phyloP scores from a whole-genome alignment of 2,797 vertebrate genomes.

The Ibycter americanus region DNA sequence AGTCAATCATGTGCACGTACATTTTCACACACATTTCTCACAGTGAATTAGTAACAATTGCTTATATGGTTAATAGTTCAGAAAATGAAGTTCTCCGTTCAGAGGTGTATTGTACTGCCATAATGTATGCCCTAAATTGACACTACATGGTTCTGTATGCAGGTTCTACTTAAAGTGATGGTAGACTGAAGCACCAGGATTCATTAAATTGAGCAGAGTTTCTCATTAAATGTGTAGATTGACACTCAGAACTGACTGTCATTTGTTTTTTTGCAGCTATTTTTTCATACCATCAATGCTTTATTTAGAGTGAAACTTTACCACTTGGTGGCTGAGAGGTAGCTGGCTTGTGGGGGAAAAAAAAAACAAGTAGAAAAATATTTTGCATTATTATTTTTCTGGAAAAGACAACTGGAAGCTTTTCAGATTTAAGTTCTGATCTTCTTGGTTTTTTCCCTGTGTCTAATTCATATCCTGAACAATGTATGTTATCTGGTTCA shows the following conservation, averaged over 20 bases:
- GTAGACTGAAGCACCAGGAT: slow-evolving; percentile 54
- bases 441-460: not conserved
- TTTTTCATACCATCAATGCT: slow-evolving; percentile 27
- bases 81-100: slow-evolving; percentile 43
- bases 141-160: slow-evolving; percentile 21
- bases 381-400: slow-evolving; percentile 1
- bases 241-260: slow-evolving; percentile 74
- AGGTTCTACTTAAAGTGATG: slow-evolving; percentile 63
- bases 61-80: slow-evolving; percentile 54
- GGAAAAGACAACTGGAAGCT: not conserved
- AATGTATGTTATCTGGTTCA: slow-evolving; percentile 14
- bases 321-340: not conserved
- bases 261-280: slow-evolving; percentile 34
- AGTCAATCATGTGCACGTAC: not conserved
- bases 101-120: slow-evolving; percentile 21
- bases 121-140: slow-evolving; percentile 39
- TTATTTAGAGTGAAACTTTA: slow-evolving; percentile 58
- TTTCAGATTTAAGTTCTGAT: slow-evolving; percentile 37
- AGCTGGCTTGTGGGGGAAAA: not conserved
- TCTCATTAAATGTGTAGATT: slow-evolving; percentile 79
- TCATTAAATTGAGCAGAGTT: slow-evolving; percentile 74
- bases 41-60: slow-evolving; percentile 63
- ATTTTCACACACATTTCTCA: slow-evolving; percentile 15
- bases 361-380: not conserved
- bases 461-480: slow-evolving; percentile 1